phyloP scores from a whole-genome alignment of 2,797 vertebrate species.

The Gallinago stenura region DNA sequence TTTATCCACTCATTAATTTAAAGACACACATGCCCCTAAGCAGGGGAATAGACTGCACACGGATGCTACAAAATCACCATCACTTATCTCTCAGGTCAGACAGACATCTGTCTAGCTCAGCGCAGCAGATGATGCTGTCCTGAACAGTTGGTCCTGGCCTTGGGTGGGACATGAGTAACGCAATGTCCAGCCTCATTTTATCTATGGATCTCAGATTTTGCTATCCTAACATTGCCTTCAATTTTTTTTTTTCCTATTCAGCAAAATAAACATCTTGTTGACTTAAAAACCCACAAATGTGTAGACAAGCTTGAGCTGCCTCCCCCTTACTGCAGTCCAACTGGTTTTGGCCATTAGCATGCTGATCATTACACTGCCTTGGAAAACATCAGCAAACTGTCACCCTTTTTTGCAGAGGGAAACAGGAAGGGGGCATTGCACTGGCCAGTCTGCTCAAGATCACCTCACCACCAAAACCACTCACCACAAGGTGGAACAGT shows the following conservation, averaged over 20 bases:
- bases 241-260: not conserved
- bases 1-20: not conserved
- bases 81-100: not conserved
- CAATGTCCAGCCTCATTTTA: not conserved
- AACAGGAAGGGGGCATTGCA: not conserved
- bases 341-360: not conserved
- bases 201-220: not conserved
- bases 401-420: not conserved
- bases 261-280: not conserved
- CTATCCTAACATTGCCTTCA: not conserved
- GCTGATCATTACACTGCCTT: not conserved
- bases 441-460: not conserved
- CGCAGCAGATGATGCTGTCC: not conserved
- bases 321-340: not conserved
- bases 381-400: not conserved
- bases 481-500: not conserved
- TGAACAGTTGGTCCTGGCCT: not conserved
- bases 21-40: not conserved
- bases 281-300: not conserved
- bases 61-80: not conserved
- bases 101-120: not conserved
- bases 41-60: not conserved
- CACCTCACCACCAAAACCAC: not conserved
- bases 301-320: not conserved
- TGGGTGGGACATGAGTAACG: not conserved